Percentiles rank a stretch among this genome's conserved stretches.
Conservation (phyloP, 2,113 vertebrate species). For the Pyrgilauda ruficollis region DNA sequence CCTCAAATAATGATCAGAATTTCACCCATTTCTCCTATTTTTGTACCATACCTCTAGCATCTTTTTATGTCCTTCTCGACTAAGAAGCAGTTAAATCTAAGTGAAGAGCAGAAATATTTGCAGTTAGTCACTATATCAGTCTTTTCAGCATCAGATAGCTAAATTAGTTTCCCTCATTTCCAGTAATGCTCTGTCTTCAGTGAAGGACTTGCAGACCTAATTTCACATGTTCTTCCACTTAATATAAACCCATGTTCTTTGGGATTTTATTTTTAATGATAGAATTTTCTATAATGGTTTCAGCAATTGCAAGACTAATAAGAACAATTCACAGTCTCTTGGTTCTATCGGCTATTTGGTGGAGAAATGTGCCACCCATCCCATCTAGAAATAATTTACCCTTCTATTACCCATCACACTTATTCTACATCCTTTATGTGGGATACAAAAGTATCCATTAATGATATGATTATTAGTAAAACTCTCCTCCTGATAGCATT, state of each 20-base stretch:
- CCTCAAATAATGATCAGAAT: background rate
- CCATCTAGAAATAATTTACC: background rate
- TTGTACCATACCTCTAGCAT: background rate
- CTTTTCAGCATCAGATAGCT: background rate
- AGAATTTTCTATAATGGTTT: background rate
- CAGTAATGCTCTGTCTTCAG: background rate
- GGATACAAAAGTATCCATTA: background rate
- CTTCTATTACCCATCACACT: background rate
- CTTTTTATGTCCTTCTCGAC: background rate
- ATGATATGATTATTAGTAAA: background rate
- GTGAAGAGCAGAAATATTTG: background rate
- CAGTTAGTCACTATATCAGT: background rate
- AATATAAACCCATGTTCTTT: background rate
- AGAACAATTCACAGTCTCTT: background rate
- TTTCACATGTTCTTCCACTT: background rate
- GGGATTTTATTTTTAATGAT: constrained; percentile 22
- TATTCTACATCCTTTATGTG: background rate
- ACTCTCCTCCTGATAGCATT: background rate
- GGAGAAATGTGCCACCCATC: background rate
- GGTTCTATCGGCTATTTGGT: background rate
- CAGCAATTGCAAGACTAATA: background rate
- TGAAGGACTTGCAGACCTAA: background rate
- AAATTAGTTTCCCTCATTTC: background rate
- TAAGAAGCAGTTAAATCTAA: background rate
- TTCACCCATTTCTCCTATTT: background rate